Percentiles rank a stretch among this genome's conserved stretches.
These are phyloP conservation scores for Melipona bicolor DNA, from an alignment of 2,888 invertebrate genomes.

Conservation along the genomic window DNA sequence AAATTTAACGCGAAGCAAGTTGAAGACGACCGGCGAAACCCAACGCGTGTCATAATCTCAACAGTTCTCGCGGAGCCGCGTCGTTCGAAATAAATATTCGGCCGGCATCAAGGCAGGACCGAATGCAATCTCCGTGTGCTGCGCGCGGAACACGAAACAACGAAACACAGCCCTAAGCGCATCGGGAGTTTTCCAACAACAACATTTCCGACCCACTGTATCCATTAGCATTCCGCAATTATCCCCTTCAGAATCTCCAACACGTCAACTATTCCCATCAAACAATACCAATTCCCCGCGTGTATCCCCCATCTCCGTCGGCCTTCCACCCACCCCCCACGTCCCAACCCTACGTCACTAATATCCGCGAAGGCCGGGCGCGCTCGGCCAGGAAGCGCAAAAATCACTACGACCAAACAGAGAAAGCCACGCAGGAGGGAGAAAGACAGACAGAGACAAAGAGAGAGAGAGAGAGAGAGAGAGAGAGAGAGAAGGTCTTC, in stretches of 20 bases:
- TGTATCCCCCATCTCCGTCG: background rate
- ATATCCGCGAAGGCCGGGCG: conserved; percentile 32
- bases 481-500: conserved; percentile 47
- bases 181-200: conserved; percentile 45
- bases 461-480: conserved; percentile 15
- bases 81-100: conserved; percentile 1
- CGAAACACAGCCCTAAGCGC: conserved; percentile 30
- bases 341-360: background rate
- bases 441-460: background rate
- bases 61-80: background rate
- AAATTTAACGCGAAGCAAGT: background rate
- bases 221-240: conserved; percentile 57
- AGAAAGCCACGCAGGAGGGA: background rate
- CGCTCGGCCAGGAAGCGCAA: conserved; percentile 36
- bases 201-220: conserved; percentile 39
- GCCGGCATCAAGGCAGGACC: background rate
- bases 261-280: conserved; percentile 56
- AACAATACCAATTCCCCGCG: conserved; percentile 48
- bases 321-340: too few species aligned
- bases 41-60: background rate
- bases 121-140: background rate
- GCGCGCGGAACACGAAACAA: background rate
- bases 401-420: conserved; percentile 58
- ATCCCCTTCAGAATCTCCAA: conserved; percentile 55
- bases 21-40: background rate